A percentile compares a stretch with the other conserved stretches of the same genome.
Conservation (phyloP, 2,113 vertebrate genomes). For the Cavia porcellus region DNA sequence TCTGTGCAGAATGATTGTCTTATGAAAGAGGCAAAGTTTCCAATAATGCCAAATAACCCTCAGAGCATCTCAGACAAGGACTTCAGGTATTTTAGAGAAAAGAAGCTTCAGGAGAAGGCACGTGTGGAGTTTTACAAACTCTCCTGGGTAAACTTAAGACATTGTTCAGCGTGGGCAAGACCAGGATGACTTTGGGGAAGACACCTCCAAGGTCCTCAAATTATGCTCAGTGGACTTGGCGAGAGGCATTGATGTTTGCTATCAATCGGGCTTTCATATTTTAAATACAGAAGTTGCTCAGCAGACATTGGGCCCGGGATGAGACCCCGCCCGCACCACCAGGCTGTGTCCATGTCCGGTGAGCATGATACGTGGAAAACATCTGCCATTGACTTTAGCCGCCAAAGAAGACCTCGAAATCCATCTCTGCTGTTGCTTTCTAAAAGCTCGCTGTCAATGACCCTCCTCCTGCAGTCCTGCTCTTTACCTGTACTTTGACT, state of each 20-base stretch:
- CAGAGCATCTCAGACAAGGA: background rate
- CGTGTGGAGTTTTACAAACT: slow-evolving; percentile 8
- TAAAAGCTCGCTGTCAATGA: slow-evolving; percentile 79
- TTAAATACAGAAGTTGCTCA: background rate
- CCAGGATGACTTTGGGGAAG: background rate
- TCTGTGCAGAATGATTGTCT: background rate
- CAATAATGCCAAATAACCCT: background rate
- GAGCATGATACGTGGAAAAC: slow-evolving; percentile 73
- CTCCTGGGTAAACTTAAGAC: background rate
- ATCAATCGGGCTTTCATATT: slow-evolving; percentile 23
- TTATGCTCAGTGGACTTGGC: background rate
- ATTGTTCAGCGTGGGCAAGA: background rate
- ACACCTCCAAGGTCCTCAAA: background rate
- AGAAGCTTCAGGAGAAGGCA: background rate
- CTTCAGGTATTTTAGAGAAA: slow-evolving; percentile 23
- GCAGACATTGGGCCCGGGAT: background rate
- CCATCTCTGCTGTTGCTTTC: slow-evolving; percentile 80
- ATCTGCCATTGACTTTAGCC: slow-evolving; percentile 82
- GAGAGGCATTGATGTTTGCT: background rate
- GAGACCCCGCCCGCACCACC: slow-evolving; percentile 36
- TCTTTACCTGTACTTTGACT: slow-evolving; percentile 82
- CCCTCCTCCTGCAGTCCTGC: slow-evolving; percentile 67
- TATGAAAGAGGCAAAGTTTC: background rate
- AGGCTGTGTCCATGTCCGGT: background rate
- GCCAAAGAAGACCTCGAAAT: slow-evolving; percentile 84